Conservation (phyloP, 2,113 vertebrate genomes). For the Etia nguti region DNA sequence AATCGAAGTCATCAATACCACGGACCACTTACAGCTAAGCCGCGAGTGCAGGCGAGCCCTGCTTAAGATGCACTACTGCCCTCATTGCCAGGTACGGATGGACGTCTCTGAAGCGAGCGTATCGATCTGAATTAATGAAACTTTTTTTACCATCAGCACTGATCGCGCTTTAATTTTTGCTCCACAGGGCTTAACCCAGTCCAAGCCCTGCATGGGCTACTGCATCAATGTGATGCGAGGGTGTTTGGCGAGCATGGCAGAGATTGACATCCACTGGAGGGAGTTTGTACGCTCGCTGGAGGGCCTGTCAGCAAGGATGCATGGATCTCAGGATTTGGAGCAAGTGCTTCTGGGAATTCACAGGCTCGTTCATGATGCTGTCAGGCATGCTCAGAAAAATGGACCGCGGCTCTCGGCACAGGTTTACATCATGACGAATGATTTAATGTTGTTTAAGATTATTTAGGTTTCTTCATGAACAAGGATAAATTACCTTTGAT, state of each 20-base stretch:
- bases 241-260: constrained; percentile 81
- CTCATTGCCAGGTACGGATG: constrained; percentile 75
- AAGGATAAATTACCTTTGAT: not conserved
- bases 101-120: not conserved
- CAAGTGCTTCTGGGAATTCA: constrained; percentile 79
- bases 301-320: constrained; percentile 76
- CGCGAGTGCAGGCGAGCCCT: constrained; percentile 81
- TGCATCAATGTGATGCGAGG: constrained; percentile 84
- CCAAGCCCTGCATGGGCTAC: constrained; percentile 86
- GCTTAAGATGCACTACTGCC: constrained; percentile 84
- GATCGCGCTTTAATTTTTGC: not conserved
- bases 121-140: constrained; percentile 17
- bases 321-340: constrained; percentile 70
- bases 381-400: constrained; percentile 67
- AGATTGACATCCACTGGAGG: constrained; percentile 83
- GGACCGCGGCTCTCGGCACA: constrained; percentile 69
- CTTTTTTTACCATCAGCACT: not conserved
- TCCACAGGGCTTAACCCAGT: constrained; percentile 69
- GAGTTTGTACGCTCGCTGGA: constrained; percentile 81
- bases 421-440: constrained; percentile 67
- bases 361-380: constrained; percentile 72
- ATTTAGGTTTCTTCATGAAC: not conserved
- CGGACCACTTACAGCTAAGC: constrained; percentile 81
- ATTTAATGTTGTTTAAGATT: not conserved
- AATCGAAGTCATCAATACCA: constrained; percentile 89